Evolutionary conservation across 2,113 vertebrate genomes (phyloP).

Genomic region (Melanostigma gelatinosum): DNA sequence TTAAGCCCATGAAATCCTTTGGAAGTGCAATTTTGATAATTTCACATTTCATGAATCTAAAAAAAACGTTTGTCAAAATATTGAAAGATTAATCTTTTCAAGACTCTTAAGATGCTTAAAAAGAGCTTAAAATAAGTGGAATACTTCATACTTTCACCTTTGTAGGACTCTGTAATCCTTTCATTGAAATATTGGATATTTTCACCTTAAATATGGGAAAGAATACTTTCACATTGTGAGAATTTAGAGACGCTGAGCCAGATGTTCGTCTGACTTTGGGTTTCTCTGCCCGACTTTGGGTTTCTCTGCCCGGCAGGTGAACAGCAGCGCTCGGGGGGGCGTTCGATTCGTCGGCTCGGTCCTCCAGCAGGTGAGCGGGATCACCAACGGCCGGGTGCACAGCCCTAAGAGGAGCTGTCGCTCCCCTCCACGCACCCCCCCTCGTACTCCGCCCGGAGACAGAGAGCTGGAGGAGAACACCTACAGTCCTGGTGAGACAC

Average conservation of each 20-base stretch:
- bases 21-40: neutral
- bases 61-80: neutral
- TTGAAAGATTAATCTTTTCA: neutral
- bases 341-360: constrained; percentile 93
- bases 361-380: constrained; percentile 84
- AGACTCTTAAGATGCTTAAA: neutral
- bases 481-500: constrained; percentile 77
- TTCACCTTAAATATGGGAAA: neutral
- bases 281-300: neutral
- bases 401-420: constrained; percentile 78
- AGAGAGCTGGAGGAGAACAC: constrained; percentile 72
- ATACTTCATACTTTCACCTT: neutral
- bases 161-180: neutral
- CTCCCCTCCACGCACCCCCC: constrained; percentile 75
- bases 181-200: neutral
- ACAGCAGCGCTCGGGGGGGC: constrained; percentile 88
- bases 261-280: neutral
- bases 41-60: neutral
- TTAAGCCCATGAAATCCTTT: neutral
- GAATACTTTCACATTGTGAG: neutral
- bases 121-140: neutral
- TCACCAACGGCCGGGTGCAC: constrained; percentile 69
- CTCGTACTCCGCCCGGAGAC: constrained; percentile 74
- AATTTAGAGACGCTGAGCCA: neutral
- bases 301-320: constrained; percentile 82